Percentiles rank a stretch among this genome's conserved stretches.
phyloP scores from a whole-genome alignment of 2,888 invertebrate species.

The Quadriops clusia region DNA sequence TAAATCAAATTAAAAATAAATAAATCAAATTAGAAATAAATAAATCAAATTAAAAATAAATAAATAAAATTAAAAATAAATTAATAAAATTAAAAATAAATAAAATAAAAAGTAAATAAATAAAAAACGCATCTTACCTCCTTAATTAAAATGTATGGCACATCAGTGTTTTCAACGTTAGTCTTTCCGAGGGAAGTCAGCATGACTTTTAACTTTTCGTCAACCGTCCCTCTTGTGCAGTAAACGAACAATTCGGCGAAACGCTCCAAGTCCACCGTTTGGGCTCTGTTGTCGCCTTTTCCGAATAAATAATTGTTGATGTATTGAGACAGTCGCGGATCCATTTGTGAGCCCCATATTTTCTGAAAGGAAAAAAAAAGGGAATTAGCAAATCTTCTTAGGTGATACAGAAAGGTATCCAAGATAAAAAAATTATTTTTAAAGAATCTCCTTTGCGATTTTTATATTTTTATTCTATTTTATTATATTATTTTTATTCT shows the following conservation, averaged over 20 bases:
- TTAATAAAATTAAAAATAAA: too few species aligned
- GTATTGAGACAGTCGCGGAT: constrained; percentile 53
- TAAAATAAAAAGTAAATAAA: too few species aligned
- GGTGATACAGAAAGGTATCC: too few species aligned
- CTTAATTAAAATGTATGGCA: constrained; percentile 49
- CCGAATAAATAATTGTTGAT: constrained; percentile 57
- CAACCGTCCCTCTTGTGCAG: constrained; percentile 54
- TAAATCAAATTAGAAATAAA: not conserved
- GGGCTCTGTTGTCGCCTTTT: constrained; percentile 39
- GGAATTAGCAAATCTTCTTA: too few species aligned
- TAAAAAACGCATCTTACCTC: too few species aligned
- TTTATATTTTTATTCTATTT: too few species aligned
- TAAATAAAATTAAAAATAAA: too few species aligned
- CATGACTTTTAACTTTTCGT: constrained; percentile 47
- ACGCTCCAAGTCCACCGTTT: constrained; percentile 47
- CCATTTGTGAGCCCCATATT: constrained; percentile 58
- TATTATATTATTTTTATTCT: too few species aligned
- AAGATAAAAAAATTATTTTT: too few species aligned
- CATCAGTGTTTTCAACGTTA: constrained; percentile 41
- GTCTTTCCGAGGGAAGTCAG: constrained; percentile 47
- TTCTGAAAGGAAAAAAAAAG: constrained; percentile 41
- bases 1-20: not conserved
- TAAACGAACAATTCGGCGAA: constrained; percentile 60
- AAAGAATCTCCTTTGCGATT: too few species aligned
- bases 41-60: too few species aligned